Evolutionary conservation across 2,888 invertebrate genomes (phyloP).

Genomic region (Nemotelus pantherinus): DNA sequence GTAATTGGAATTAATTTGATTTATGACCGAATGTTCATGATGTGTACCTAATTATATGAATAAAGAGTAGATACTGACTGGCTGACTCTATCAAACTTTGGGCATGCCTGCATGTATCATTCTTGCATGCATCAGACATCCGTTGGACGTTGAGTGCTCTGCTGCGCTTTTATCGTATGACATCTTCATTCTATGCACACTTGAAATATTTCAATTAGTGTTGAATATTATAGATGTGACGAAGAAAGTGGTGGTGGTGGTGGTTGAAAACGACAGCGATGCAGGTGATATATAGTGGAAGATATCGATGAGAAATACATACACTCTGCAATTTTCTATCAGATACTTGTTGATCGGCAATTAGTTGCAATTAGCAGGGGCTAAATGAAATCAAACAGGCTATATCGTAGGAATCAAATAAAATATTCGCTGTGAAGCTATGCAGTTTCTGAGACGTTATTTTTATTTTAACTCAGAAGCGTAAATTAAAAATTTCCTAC

Average conservation of each 20-base stretch:
- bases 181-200: conserved; percentile 48
- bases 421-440: no score
- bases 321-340: conserved; percentile 6
- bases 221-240: conserved; percentile 9
- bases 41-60: not conserved
- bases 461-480: no score
- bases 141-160: conserved; percentile 23
- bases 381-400: no score
- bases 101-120: conserved; percentile 35
- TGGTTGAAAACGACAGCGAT: not conserved
- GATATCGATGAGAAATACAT: conserved; percentile 36
- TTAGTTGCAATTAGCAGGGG: conserved; percentile 32
- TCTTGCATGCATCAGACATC: not conserved
- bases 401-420: no score
- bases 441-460: no score
- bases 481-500: no score
- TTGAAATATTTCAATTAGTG: conserved; percentile 49
- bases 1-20: conserved; percentile 52
- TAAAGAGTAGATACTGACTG: not conserved
- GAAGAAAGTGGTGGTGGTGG: not conserved
- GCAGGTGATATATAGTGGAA: not conserved
- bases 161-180: conserved; percentile 42
- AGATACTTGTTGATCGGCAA: conserved; percentile 27
- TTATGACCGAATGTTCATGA: conserved; percentile 47
- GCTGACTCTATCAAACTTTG: not conserved